A percentile compares a stretch with the other conserved stretches of the same genome.
phyloP scores from a whole-genome alignment of 2,888 invertebrate genomes.

The Cactoblastis cactorum region DNA sequence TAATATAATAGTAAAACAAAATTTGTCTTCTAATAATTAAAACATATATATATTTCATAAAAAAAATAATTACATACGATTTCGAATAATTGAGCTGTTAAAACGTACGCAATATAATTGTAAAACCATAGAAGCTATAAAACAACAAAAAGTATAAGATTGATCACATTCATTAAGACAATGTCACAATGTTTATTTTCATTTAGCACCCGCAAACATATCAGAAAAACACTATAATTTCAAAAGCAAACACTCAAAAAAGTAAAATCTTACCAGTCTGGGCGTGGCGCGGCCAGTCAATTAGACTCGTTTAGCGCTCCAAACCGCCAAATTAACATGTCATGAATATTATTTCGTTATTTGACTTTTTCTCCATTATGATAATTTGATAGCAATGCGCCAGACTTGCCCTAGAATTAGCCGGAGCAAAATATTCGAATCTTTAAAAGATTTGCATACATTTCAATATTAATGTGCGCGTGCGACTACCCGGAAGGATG shows the following conservation, averaged over 20 bases:
- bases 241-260: conserved; percentile 36
- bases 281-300: conserved; percentile 47
- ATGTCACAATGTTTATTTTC: no score
- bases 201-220: not conserved
- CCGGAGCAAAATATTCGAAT: conserved; percentile 57
- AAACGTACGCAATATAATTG: no score
- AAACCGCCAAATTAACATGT: conserved; percentile 69
- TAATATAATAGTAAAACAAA: no score
- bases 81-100: no score
- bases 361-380: conserved; percentile 70
- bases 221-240: conserved; percentile 19
- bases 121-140: no score
- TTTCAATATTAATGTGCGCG: conserved; percentile 61
- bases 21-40: no score
- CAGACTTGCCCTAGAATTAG: conserved; percentile 63
- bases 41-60: no score
- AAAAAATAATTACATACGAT: no score
- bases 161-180: no score
- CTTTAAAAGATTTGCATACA: conserved; percentile 65
- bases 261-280: conserved; percentile 32
- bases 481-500: conserved; percentile 44
- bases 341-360: conserved; percentile 75
- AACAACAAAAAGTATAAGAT: no score
- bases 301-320: conserved; percentile 64
- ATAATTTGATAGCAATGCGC: conserved; percentile 46